These are phyloP conservation scores for Eidolon dupreanum DNA, from an alignment of 2,797 vertebrate species.

Conservation along the genomic window DNA sequence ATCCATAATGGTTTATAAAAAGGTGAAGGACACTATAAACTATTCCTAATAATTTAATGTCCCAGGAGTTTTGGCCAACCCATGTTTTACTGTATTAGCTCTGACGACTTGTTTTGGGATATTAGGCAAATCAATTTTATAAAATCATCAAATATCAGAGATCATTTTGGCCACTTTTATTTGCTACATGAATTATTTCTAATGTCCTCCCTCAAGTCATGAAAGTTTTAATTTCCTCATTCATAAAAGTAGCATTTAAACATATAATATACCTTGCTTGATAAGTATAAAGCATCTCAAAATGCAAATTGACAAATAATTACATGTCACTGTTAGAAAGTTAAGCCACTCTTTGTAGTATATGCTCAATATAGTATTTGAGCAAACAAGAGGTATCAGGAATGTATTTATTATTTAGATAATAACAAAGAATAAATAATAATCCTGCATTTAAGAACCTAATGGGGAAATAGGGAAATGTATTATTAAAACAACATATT, in stretches of 20 bases:
- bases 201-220: neutral
- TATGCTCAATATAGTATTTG: neutral
- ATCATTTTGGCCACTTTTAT: neutral
- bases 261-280: neutral
- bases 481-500: neutral
- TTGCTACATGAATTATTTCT: constrained; percentile 24
- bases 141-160: neutral
- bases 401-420: neutral
- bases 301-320: constrained; percentile 37
- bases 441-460: neutral
- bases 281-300: constrained; percentile 14
- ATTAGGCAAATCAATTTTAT: constrained; percentile 20
- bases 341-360: neutral
- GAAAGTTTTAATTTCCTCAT: neutral
- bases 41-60: constrained; percentile 1
- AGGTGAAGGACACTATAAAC: neutral
- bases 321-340: neutral
- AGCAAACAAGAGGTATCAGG: neutral
- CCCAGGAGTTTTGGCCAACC: neutral
- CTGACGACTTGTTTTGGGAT: neutral
- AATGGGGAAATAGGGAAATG: neutral
- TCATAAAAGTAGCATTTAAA: neutral
- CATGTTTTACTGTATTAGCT: neutral
- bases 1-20: neutral
- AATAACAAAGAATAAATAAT: neutral